Percentiles rank a stretch among this genome's conserved stretches.
Conservation (phyloP, 2,888 invertebrate genomes). For the Sturmia bella region DNA sequence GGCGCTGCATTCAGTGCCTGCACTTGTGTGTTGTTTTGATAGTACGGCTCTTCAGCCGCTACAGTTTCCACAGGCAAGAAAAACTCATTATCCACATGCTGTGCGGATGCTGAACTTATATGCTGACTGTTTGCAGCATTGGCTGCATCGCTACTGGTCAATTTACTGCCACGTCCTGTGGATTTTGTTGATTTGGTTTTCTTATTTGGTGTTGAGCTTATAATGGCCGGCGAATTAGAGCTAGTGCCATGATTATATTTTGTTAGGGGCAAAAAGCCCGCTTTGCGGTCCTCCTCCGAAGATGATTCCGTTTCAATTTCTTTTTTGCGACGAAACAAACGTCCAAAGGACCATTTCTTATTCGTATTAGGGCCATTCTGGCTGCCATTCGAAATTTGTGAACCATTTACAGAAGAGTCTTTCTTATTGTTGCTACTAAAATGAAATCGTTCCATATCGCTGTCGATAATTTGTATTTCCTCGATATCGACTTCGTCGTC, state of each 20-base stretch:
- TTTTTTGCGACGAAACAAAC: slow-evolving; percentile 89
- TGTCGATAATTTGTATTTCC: slow-evolving; percentile 77
- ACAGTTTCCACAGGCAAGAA: slow-evolving; percentile 80
- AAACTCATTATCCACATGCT: slow-evolving; percentile 81
- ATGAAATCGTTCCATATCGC: slow-evolving; percentile 72
- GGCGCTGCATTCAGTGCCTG: slow-evolving; percentile 39
- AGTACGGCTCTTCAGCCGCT: slow-evolving; percentile 74
- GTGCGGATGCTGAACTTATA: slow-evolving; percentile 54
- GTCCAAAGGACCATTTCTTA: slow-evolving; percentile 90
- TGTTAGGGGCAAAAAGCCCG: slow-evolving; percentile 77
- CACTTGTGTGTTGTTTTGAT: slow-evolving; percentile 69
- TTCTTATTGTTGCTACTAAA: slow-evolving; percentile 66
- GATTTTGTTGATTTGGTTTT: slow-evolving; percentile 81
- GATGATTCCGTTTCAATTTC: slow-evolving; percentile 81
- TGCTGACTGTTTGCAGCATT: slow-evolving; percentile 74
- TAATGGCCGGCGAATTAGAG: slow-evolving; percentile 3
- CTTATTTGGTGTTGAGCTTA: slow-evolving; percentile 67
- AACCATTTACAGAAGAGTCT: slow-evolving; percentile 65
- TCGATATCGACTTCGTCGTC: slow-evolving; percentile 69
- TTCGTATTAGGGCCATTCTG: slow-evolving; percentile 75
- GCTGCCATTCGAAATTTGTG: slow-evolving; percentile 68
- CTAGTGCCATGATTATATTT: slow-evolving; percentile 41
- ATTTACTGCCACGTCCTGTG: slow-evolving; percentile 82
- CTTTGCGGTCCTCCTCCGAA: slow-evolving; percentile 82
- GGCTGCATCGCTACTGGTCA: slow-evolving; percentile 83